Evolutionary conservation across 1,140 invertebrate genomes (phyloP).

Genomic region (Pectinophora gossypiella): DNA sequence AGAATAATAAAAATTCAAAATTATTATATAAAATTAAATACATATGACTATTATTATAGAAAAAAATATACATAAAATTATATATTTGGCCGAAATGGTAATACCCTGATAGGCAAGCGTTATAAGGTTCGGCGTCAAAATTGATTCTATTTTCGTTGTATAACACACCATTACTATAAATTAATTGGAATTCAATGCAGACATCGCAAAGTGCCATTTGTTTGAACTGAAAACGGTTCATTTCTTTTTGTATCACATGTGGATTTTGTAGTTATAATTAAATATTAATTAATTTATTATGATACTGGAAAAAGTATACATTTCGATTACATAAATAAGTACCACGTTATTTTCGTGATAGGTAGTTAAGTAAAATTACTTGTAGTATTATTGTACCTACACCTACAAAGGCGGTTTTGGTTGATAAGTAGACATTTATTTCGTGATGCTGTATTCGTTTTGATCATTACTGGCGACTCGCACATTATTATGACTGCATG

Average conservation of each 20-base stretch:
- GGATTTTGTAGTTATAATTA: slow-evolving; percentile 66
- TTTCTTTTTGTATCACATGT: slow-evolving; percentile 48
- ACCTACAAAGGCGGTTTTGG: slow-evolving; percentile 50
- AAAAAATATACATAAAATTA: slow-evolving; percentile 72
- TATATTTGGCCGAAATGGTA: slow-evolving; percentile 71
- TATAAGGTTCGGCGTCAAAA: slow-evolving; percentile 69
- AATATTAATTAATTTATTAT: slow-evolving; percentile 68
- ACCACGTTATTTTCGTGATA: slow-evolving; percentile 66
- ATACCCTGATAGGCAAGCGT: slow-evolving; percentile 72
- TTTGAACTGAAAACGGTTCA: slow-evolving; percentile 42
- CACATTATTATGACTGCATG: slow-evolving; percentile 42
- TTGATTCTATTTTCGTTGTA: slow-evolving; percentile 51
- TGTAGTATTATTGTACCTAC: slow-evolving; percentile 47
- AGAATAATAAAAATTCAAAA: slow-evolving; percentile 72
- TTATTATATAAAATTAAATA: slow-evolving; percentile 72
- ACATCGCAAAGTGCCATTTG: slow-evolving; percentile 64
- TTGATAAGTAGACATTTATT: slow-evolving; percentile 45
- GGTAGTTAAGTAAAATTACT: slow-evolving; percentile 62
- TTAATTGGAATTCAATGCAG: slow-evolving; percentile 8
- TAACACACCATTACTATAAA: not conserved
- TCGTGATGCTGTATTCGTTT: slow-evolving; percentile 33
- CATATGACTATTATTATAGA: slow-evolving; percentile 72
- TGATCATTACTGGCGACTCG: slow-evolving; percentile 39
- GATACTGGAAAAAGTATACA: slow-evolving; percentile 58
- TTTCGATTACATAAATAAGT: slow-evolving; percentile 61